Percentiles rank a stretch among this genome's conserved stretches.
Conservation (phyloP, 2,113 vertebrate genomes). For the rabbit (Oryctolagus cuniculus) region mOryCun1.1 NC_091453.1:26079501-26080000, state of each 20-base stretch:
- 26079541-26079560: slow-evolving; percentile 43
- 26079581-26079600: slow-evolving; percentile 37
- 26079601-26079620: slow-evolving; percentile 46
- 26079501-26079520: slow-evolving; percentile 63
- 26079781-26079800: not conserved
- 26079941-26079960: not conserved
- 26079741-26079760: slow-evolving; percentile 48
- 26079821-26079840: not conserved
- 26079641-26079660: slow-evolving; percentile 21
- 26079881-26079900: not conserved
- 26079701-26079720: slow-evolving; percentile 18
- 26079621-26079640: not conserved
- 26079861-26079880: not conserved
- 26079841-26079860: not conserved
- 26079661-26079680: slow-evolving; percentile 46
- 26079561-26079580: slow-evolving; percentile 59
- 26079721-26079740: slow-evolving; percentile 60
- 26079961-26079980: not conserved
- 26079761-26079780: slow-evolving; percentile 31
- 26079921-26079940: not conserved
- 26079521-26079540: slow-evolving; percentile 70
- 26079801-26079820: not conserved
- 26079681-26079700: not conserved
- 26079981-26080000: slow-evolving; percentile 53
- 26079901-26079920: accelerated